phyloP scores from a whole-genome alignment of 2,888 invertebrate species.

The Deladenus siricidicola region DNA sequence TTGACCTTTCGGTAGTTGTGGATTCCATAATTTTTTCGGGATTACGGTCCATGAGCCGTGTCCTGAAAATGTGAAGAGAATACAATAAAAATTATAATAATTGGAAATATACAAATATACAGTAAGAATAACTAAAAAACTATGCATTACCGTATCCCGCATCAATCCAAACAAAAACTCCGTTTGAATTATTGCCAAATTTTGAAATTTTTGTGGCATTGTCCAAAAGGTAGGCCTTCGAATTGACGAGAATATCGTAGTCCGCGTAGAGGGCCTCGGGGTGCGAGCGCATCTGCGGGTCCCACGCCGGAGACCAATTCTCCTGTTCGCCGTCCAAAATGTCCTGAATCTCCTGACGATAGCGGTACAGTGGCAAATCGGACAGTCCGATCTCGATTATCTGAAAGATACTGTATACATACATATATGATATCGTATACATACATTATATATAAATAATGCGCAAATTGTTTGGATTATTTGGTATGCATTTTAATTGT shows the following conservation, averaged over 20 bases:
- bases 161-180: constrained; percentile 54
- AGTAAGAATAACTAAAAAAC: not conserved
- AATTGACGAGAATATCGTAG: constrained; percentile 54
- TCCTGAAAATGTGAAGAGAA: too few species aligned
- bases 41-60: too few species aligned
- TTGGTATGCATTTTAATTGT: too few species aligned
- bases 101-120: not conserved
- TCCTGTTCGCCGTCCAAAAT: constrained; percentile 44
- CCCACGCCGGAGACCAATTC: constrained; percentile 35
- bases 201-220: constrained; percentile 41
- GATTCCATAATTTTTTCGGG: too few species aligned
- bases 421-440: too few species aligned
- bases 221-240: constrained; percentile 52
- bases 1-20: too few species aligned
- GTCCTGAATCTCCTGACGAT: constrained; percentile 39
- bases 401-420: too few species aligned
- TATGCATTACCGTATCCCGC: constrained; percentile 52
- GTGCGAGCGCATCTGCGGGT: constrained; percentile 45
- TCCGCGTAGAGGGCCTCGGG: constrained; percentile 54
- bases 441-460: not conserved
- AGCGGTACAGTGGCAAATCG: constrained; percentile 36
- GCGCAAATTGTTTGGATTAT: too few species aligned
- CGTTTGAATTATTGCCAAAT: constrained; percentile 8
- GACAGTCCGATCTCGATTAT: constrained; percentile 14
- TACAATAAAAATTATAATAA: too few species aligned